Evolutionary conservation across 53 echinoderm and acorn worm genomes (phyloP).

Genomic region (Arbacia lixula): DNA sequence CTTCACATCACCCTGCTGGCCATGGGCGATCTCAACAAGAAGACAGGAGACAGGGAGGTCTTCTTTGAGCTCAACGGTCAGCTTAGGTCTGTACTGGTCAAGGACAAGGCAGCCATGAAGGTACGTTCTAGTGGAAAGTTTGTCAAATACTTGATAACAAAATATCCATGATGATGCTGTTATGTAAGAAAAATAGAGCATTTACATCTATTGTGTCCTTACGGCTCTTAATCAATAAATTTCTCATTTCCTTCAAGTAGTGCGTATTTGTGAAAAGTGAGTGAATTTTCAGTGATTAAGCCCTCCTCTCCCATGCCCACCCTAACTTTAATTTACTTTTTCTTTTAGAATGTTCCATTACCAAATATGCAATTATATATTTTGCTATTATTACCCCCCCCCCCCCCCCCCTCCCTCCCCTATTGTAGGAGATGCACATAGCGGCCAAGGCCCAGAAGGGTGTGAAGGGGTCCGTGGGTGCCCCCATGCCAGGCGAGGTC

Average conservation of each 20-base stretch:
- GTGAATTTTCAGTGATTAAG: too few species aligned
- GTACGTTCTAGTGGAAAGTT: too few species aligned
- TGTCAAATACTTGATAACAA: too few species aligned
- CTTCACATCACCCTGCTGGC: constrained; percentile 93
- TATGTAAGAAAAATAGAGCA: neutral
- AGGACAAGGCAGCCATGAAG: constrained; percentile 96
- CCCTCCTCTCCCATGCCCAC: too few species aligned
- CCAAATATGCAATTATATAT: neutral
- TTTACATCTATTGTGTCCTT: neutral
- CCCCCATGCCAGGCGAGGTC: constrained; percentile 96
- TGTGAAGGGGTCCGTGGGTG: constrained; percentile 93
- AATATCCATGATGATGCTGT: too few species aligned
- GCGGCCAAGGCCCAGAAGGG: constrained; percentile 83
- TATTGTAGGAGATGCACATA: constrained; percentile 83
- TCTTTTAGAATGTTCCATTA: too few species aligned
- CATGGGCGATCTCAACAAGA: constrained; percentile 89
- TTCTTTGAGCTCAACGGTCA: constrained; percentile 99
- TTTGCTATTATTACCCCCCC: neutral
- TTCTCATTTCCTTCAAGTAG: too few species aligned
- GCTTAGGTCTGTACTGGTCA: constrained; percentile 87
- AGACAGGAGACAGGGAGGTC: constrained; percentile 95
- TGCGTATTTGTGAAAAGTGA: too few species aligned
- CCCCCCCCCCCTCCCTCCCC: neutral
- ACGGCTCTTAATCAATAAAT: neutral
- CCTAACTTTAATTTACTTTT: too few species aligned